phyloP scores from a whole-genome alignment of 2,797 vertebrate genomes.

The Megaceryle alcyon region DNA sequence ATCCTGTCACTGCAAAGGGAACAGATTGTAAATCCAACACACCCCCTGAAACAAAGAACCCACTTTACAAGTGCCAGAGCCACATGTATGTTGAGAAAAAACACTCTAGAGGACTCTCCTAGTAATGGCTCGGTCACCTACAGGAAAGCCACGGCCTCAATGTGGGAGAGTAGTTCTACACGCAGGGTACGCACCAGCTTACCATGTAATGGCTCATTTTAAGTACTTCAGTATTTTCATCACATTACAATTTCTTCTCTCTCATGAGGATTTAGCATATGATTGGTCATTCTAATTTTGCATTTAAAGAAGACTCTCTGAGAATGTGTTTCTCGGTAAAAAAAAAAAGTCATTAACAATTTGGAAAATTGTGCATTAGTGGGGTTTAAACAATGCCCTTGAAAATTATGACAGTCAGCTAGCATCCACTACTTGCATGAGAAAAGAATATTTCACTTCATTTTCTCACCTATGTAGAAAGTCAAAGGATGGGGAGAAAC shows the following conservation, averaged over 20 bases:
- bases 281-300: neutral
- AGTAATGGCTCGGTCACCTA: neutral
- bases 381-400: neutral
- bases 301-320: neutral
- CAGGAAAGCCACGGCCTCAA: neutral
- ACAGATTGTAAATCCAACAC: neutral
- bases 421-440: neutral
- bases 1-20: neutral
- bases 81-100: fast-evolving
- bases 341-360: neutral
- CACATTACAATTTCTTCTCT: neutral
- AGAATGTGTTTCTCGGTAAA: neutral
- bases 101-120: neutral
- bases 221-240: neutral
- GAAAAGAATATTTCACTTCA: neutral
- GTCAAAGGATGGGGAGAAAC: neutral
- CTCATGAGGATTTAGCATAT: neutral
- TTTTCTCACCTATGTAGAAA: neutral
- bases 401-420: neutral
- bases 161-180: neutral
- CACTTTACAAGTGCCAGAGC: neutral
- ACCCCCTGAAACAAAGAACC: neutral
- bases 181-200: neutral
- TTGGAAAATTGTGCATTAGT: neutral
- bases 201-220: neutral